Base-by-base conservation (phyloP, 2,888 invertebrate genomes). In the Agonopterix alstromeriana region DNA sequence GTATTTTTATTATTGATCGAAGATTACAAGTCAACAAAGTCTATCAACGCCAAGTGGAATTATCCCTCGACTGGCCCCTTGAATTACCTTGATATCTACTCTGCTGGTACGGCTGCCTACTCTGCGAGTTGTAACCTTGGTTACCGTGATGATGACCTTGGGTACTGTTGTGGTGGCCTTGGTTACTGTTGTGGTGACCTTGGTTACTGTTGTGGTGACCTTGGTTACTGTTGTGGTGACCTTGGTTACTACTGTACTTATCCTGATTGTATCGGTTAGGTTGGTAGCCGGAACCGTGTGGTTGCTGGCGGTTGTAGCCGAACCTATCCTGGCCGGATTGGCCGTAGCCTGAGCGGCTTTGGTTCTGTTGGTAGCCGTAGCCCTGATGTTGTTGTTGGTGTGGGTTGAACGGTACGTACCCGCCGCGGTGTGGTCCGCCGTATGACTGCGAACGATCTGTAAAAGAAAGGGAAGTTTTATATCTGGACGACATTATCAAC, bases 361-460 rank as follows among this genome's bases (percentile, higher is more conserved):
- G 52, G 46, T 50, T 35, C 10, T 46, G 45, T 44, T 50, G 56
- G 12, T 52, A 46, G 42, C 60, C 52, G 7, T 56, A 52, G 49
- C 42, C 12, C 55, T 52, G 38, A 51, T 43, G 17, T 2, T 52
- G 53, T 43, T 62, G 59, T 12, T 48, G 42, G 50, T 66, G 54
- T 48, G 53, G 48, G 40, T 63, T 53, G 47, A 52, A 57, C 0
- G 78, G 70, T 9, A 76, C 71, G 65, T 85, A 87, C 35, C 83
- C 83, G 40, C 79, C 66, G 9, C 85, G 77, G 10, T 73, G 69
- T 0, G 87, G 87, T 0, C 87, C 87, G 57, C 87, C 86, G 58
- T 58, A 82, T 0, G 81, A 76, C 0, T 79, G 74, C 9, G 83
- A 79, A 0, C 82, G 83, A 63, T 72, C 88, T 87, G 80, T 0